Base-by-base conservation (phyloP, 2,888 invertebrate species). In the Ectemnius continuus region DNA sequence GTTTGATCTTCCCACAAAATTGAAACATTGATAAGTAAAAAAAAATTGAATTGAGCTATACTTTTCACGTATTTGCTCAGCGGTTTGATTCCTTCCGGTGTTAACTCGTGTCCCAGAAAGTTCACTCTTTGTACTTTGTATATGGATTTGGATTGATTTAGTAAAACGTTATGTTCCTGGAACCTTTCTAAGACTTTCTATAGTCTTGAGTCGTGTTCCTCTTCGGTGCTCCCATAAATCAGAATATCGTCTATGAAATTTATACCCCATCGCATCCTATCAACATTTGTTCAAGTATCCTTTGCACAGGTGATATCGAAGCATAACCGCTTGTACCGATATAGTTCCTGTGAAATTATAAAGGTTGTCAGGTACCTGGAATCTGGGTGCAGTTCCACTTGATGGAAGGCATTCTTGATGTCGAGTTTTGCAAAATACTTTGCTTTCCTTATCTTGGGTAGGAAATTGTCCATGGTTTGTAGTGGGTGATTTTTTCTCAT, bases 221-320 rank as follows among this genome's bases (percentile, higher is more conserved):
- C 68, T 64, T 76, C 47, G 0, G 62, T 79, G 59, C 61, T 83
- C 1, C 87, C 89, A 78, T 78, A 87, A 8, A 91, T 76, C 1
- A 91, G 52, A 18, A 91, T 90, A 76, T 91, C 73, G 6, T 69
- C 66, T 18, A 74, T 67, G 36, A 70, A 70, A 73, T 89, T 90
- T 46, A 89, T 73, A 4, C 84, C 0, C 90, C 89, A 59, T 87
- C 79, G 23, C 88, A 88, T 5, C 76, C 79, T 61, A 75, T 52
- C 3, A 91, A 70, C 11, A 91, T 84, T 73, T 79, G 76, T 71
- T 28, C 46, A 13, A 80, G 5, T n/a, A 71, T 73, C 48, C 91
- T 89, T 78, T 91, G 92, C 92, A 63, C 90, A 90, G 1, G 81
- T 84, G 11, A 91, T 87, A 0, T 89, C 90, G 73, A 91, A 91